Conservation (phyloP, 2,113 vertebrate species). For the Oryzias celebensis region DNA sequence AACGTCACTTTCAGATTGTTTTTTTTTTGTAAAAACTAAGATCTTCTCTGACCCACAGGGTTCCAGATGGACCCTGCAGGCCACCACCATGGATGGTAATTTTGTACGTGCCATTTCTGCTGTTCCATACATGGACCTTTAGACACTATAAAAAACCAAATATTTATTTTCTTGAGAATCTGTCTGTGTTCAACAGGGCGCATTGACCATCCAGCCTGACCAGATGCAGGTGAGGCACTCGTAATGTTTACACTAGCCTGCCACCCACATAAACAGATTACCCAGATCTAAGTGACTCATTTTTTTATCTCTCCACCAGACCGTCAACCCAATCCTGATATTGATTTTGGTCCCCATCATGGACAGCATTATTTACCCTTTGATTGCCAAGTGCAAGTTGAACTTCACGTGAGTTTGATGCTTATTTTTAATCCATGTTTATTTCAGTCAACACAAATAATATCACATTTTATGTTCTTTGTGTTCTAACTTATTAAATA, state of each 20-base stretch:
- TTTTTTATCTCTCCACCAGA: slow-evolving; percentile 70
- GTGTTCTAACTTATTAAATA: no score
- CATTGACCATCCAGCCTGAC: slow-evolving; percentile 84
- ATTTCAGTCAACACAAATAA: no score
- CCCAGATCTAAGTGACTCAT: background rate
- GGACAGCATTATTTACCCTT: slow-evolving; percentile 84
- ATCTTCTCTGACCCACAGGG: slow-evolving; percentile 74
- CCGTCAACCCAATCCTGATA: slow-evolving; percentile 90
- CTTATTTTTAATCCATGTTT: background rate
- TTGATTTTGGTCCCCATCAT: slow-evolving; percentile 86
- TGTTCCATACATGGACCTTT: background rate
- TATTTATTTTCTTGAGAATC: background rate
- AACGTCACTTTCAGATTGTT: no score
- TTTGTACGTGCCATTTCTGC: slow-evolving; percentile 80
- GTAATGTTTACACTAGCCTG: no score
- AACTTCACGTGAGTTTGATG: slow-evolving; percentile 88
- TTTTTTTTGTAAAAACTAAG: background rate
- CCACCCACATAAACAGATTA: background rate
- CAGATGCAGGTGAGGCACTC: slow-evolving; percentile 91
- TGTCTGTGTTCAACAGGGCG: slow-evolving; percentile 73
- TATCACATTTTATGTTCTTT: no score
- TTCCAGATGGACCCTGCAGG: slow-evolving; percentile 97
- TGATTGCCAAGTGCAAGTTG: slow-evolving; percentile 86
- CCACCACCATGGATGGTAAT: slow-evolving; percentile 87
- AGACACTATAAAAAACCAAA: background rate